A percentile compares a stretch with the other conserved stretches of the same genome.
Evolutionary conservation across 2,888 invertebrate species (phyloP).

Genomic region (Rhaphigaster nebulosa): DNA sequence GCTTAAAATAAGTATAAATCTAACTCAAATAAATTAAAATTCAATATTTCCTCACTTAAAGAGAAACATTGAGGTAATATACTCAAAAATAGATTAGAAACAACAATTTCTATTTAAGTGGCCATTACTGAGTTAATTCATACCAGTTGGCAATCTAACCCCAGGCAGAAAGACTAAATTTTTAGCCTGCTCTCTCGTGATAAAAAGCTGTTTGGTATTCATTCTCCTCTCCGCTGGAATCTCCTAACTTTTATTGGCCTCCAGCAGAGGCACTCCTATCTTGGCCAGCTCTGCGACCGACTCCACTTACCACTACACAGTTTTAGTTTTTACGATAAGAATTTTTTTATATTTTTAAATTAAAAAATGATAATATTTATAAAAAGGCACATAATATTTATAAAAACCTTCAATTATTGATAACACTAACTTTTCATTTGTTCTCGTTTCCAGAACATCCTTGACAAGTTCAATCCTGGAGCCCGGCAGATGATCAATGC

Average conservation of each 20-base stretch:
- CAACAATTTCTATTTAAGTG: not conserved
- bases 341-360: not conserved
- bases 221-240: slow-evolving; percentile 29
- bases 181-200: not conserved
- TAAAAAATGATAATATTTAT: too few species aligned
- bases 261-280: not conserved
- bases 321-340: not conserved
- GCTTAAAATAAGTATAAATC: too few species aligned
- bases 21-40: too few species aligned
- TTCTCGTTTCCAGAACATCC: slow-evolving; percentile 85
- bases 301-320: not conserved
- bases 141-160: not conserved
- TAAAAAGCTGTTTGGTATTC: slow-evolving; percentile 22
- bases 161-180: not conserved
- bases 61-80: not conserved
- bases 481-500: slow-evolving; percentile 94
- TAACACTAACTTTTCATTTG: not conserved
- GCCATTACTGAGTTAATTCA: not conserved
- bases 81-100: not conserved
- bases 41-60: too few species aligned
- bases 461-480: slow-evolving; percentile 96
- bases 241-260: slow-evolving; percentile 48
- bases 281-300: not conserved
- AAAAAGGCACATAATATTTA: too few species aligned
- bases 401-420: too few species aligned